Evolutionary conservation across 1,140 invertebrate species (phyloP), one percentile per base, ranked within the genome.

Genomic region (Papilio aristodemus): DNA sequence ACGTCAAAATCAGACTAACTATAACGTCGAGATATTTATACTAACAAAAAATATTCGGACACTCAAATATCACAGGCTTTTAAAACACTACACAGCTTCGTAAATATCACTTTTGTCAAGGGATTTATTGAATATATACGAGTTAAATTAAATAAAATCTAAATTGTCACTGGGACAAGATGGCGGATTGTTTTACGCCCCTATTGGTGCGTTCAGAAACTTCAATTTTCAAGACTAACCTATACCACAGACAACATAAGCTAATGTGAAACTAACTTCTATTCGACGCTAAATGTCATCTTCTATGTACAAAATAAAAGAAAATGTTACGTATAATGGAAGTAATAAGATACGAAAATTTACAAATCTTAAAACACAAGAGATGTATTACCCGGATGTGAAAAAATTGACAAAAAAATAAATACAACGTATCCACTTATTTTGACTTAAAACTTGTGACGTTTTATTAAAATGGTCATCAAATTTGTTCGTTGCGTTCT

Each of bases 121-220:
- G 79, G 89, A 91, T 91, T 87, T 80, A 73, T 80, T 81, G 70
- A 84, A 83, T 90, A 83, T 80, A 81, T 75, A 80, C 75, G 72
- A 80, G 77, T 89, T 86, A 72, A 83, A 80, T 81, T 72, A 81
- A 84, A 76, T 82, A 85, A 81, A 84, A 84, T 81, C 72, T 82
- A 86, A 88, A 84, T 88, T 87, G 81, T 87, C 84, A 83, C 78
- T 79, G 83, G 76, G 79, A 89, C 89, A 91, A 91, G 81, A 91
- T 91, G 89, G 89, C 89, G 87, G 87, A 89, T 84, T 86, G 72
- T 87, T 91, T 86, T 87, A 91, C 89, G 89, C 89, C 89, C 88
- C 86, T 85, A 78, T 82, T 72, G 76, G 76, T 76, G 71, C 79
- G 85, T 87, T 87, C 83, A 59, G 73, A 85, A 79, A 82, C 72